Evolutionary conservation across 2,888 invertebrate genomes (phyloP).

Genomic region (Drosophila anceps): DNA sequence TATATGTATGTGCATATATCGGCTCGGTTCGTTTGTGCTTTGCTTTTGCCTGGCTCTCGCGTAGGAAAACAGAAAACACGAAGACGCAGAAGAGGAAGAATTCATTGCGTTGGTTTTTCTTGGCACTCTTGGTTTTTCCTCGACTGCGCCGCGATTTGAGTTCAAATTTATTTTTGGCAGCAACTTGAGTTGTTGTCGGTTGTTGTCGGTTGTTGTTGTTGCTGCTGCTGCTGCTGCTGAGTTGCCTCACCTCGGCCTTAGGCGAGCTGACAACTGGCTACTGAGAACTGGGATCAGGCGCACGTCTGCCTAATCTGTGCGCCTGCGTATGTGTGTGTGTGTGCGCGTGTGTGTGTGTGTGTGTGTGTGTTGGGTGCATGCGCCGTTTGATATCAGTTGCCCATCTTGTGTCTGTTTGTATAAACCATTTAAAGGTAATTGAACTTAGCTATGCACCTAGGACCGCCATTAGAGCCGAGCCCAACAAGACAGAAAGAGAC

Average conservation of each 20-base stretch:
- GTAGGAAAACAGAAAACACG: constrained; percentile 17
- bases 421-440: constrained; percentile 81
- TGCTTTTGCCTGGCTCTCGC: constrained; percentile 57
- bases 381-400: constrained; percentile 49
- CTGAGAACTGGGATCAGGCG: constrained; percentile 71
- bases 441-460: constrained; percentile 59
- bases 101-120: constrained; percentile 77
- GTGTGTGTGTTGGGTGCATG: constrained; percentile 41
- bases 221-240: neutral
- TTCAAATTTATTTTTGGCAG: constrained; percentile 80
- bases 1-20: constrained; percentile 1
- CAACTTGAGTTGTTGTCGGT: constrained; percentile 45
- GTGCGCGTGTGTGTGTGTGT: constrained; percentile 28
- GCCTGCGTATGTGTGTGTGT: constrained; percentile 43
- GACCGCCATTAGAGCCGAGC: constrained; percentile 47
- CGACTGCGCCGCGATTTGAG: constrained; percentile 71
- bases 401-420: constrained; percentile 62
- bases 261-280: constrained; percentile 13
- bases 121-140: constrained; percentile 69
- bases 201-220: constrained; percentile 22
- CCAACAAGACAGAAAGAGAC: constrained; percentile 10
- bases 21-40: constrained; percentile 27
- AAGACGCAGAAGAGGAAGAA: constrained; percentile 11
- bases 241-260: constrained; percentile 32
- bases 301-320: constrained; percentile 32